These are phyloP conservation scores for Venturia canescens DNA, from an alignment of 1,140 invertebrate genomes.

Conservation along the genomic window DNA sequence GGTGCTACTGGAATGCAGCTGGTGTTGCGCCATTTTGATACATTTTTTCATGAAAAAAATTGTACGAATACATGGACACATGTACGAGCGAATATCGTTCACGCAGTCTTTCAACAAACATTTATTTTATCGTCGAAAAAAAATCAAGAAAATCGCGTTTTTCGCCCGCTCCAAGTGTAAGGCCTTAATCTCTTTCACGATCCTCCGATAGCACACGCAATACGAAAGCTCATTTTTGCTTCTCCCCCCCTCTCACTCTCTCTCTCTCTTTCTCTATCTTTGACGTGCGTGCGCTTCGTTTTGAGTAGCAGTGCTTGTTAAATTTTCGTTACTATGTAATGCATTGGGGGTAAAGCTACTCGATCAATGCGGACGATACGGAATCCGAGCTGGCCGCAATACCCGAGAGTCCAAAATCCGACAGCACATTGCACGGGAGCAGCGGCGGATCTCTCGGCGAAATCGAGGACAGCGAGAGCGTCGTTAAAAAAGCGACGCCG, in stretches of 20 bases:
- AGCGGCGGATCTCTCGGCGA: conserved; percentile 79
- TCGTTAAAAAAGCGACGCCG: conserved; percentile 76
- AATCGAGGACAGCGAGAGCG: conserved; percentile 67
- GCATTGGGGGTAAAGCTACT: conserved; percentile 78
- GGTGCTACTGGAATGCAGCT: no score
- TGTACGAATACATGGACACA: no score
- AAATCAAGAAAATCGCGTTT: no score
- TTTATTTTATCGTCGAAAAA: no score
- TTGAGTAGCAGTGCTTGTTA: conserved; percentile 59
- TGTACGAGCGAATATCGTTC: no score
- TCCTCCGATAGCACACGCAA: conserved; percentile 13
- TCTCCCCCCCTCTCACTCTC: conserved; percentile 20
- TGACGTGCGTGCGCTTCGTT: conserved; percentile 39
- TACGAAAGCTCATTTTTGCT: conserved; percentile 1
- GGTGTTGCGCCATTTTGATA: no score
- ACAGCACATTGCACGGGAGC: conserved; percentile 87
- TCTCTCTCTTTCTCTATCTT: background rate
- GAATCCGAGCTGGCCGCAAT: conserved; percentile 92
- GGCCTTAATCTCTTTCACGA: background rate
- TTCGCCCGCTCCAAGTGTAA: no score
- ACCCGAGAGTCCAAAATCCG: conserved; percentile 91
- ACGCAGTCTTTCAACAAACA: no score
- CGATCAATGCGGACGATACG: conserved; percentile 88
- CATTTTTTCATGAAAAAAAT: no score
- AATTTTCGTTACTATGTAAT: conserved; percentile 66